phyloP scores from a whole-genome alignment of 2,113 vertebrate species.

The Verasper variegatus region DNA sequence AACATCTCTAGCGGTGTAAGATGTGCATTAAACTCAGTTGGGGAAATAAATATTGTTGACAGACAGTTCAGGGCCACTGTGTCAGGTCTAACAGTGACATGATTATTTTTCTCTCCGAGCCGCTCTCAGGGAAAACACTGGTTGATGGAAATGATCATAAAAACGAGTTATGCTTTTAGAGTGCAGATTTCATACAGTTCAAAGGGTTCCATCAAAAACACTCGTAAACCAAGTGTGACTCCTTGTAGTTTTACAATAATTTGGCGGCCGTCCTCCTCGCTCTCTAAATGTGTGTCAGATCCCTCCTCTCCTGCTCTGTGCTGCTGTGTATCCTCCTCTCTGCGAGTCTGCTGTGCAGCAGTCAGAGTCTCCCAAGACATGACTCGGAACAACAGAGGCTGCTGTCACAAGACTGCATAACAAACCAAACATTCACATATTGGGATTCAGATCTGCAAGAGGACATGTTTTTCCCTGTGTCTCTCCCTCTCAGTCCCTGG shows the following conservation, averaged over 20 bases:
- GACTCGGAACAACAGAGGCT: conserved; percentile 60
- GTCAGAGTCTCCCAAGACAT: conserved; percentile 50
- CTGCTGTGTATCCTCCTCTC: conserved; percentile 29
- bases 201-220: not conserved
- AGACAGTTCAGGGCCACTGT: conserved; percentile 8
- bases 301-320: conserved; percentile 9
- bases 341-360: conserved; percentile 19
- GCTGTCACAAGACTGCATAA: conserved; percentile 76
- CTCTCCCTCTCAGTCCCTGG: conserved; percentile 6
- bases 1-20: not conserved
- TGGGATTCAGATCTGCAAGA: conserved; percentile 50
- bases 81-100: conserved; percentile 23
- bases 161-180: not conserved
- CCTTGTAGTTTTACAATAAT: not conserved
- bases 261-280: not conserved
- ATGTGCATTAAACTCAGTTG: not conserved
- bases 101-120: not conserved
- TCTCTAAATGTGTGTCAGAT: not conserved
- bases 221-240: not conserved
- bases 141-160: too few species aligned
- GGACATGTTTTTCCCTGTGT: conserved; percentile 32
- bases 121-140: not conserved
- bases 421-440: conserved; percentile 73
- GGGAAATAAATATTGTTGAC: conserved; percentile 7
- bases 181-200: not conserved